A percentile compares a stretch with the other conserved stretches of the same genome.
These are phyloP conservation scores for Ichneumon xanthorius DNA, from an alignment of 2,888 invertebrate species.

Conservation along the genomic window DNA sequence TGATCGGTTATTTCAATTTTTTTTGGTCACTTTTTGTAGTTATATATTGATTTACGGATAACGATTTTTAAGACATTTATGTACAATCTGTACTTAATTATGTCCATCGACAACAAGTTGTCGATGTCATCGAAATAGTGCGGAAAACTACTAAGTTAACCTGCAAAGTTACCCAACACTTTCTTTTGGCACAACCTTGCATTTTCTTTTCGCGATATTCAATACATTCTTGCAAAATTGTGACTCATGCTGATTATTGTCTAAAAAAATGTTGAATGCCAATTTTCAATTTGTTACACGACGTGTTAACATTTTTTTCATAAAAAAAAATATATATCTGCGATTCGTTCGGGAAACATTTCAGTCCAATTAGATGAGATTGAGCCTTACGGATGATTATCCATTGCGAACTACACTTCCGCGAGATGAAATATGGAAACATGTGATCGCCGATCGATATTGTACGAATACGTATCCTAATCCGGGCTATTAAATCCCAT, in stretches of 20 bases:
- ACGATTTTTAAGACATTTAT: background rate
- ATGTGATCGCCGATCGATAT: slow-evolving; percentile 47
- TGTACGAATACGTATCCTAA: slow-evolving; percentile 52
- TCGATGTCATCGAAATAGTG: background rate
- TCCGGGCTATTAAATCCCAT: slow-evolving; percentile 73
- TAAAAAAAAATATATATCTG: too few relatives aligned
- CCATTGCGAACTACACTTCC: background rate
- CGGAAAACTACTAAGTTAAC: background rate
- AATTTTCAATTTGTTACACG: background rate
- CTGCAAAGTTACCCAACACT: background rate
- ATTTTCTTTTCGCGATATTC: background rate
- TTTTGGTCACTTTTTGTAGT: background rate
- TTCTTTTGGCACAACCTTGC: background rate
- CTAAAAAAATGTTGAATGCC: background rate
- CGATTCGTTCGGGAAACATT: background rate
- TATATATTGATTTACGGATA: background rate
- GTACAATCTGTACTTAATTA: background rate
- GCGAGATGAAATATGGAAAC: slow-evolving; percentile 18
- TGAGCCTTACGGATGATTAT: background rate
- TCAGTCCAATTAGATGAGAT: background rate
- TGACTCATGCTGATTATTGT: background rate
- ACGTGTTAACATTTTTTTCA: background rate
- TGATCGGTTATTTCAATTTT: background rate
- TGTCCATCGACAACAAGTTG: background rate
- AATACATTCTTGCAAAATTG: background rate